phyloP scores from a whole-genome alignment of 1,140 invertebrate genomes.

The Parasteatoda tepidariorum region DNA sequence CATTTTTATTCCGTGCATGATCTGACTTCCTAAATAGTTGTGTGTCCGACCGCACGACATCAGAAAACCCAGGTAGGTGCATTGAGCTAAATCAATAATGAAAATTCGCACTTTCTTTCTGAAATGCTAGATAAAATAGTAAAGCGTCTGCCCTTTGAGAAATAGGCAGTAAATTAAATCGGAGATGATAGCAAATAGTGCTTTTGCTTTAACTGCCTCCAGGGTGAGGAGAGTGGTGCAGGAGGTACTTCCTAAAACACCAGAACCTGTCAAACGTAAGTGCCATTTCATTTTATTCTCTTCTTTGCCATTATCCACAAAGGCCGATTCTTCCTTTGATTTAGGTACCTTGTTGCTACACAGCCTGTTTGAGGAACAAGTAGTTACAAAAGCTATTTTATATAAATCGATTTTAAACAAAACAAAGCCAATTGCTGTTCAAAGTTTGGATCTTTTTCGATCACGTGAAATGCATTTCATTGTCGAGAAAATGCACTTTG shows the following conservation, averaged over 20 bases:
- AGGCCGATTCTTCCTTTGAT: too few relatives aligned
- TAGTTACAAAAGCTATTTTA: too few relatives aligned
- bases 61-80: slow-evolving; percentile 6
- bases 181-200: slow-evolving; percentile 49
- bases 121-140: background rate
- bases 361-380: too few relatives aligned
- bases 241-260: slow-evolving; percentile 11
- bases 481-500: too few relatives aligned
- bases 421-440: too few relatives aligned
- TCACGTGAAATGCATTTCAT: too few relatives aligned
- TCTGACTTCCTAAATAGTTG: slow-evolving; percentile 40
- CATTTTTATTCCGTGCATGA: slow-evolving; percentile 18
- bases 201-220: slow-evolving; percentile 42
- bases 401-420: too few relatives aligned
- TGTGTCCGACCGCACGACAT: slow-evolving; percentile 19
- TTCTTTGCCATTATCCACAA: too few relatives aligned
- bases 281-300: slow-evolving; percentile 16
- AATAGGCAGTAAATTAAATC: slow-evolving; percentile 16
- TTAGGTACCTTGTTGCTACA: too few relatives aligned
- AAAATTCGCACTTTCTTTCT: slow-evolving; percentile 11
- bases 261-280: slow-evolving; percentile 46
- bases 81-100: slow-evolving; percentile 47
- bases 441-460: too few relatives aligned
- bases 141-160: background rate
- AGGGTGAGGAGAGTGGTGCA: slow-evolving; percentile 34